Evolutionary conservation across 1,140 invertebrate species (phyloP).

Genomic region (Lucilia cuprina): DNA sequence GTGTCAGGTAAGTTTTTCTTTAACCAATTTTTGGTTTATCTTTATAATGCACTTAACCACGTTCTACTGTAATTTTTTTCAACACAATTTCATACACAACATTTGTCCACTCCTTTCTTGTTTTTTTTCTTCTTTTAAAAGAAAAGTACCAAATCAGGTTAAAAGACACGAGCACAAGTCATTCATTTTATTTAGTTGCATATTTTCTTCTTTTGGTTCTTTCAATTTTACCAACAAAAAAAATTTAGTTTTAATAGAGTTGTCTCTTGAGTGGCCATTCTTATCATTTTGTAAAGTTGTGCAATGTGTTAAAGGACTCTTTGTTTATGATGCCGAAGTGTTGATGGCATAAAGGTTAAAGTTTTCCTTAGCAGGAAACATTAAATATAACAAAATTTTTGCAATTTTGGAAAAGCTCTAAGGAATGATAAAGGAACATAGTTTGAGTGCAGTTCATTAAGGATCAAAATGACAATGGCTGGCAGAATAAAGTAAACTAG

Average conservation of each 20-base stretch:
- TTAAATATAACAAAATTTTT: background rate
- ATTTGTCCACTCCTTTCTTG: too few species aligned
- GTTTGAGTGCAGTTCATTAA: background rate
- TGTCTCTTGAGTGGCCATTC: constrained; percentile 17
- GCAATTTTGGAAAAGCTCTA: background rate
- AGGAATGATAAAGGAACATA: background rate
- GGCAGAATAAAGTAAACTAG: too few species aligned
- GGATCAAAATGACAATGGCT: background rate
- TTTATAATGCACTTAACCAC: too few species aligned
- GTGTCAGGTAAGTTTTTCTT: constrained; percentile 68
- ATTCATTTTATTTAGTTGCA: background rate
- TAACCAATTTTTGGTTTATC: too few species aligned
- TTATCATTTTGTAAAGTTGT: constrained; percentile 13
- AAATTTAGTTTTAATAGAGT: background rate
- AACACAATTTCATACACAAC: too few species aligned
- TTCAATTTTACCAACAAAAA: background rate
- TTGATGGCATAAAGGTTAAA: background rate
- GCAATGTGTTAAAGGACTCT: background rate
- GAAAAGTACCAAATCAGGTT: too few species aligned
- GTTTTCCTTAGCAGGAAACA: background rate
- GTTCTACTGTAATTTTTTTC: too few species aligned
- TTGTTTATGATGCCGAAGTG: background rate
- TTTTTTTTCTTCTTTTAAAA: too few species aligned
- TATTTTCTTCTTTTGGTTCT: background rate
- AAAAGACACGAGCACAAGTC: background rate